Conservation (phyloP, 2,797 vertebrate species). For the Chrysocyon brachyurus region DNA sequence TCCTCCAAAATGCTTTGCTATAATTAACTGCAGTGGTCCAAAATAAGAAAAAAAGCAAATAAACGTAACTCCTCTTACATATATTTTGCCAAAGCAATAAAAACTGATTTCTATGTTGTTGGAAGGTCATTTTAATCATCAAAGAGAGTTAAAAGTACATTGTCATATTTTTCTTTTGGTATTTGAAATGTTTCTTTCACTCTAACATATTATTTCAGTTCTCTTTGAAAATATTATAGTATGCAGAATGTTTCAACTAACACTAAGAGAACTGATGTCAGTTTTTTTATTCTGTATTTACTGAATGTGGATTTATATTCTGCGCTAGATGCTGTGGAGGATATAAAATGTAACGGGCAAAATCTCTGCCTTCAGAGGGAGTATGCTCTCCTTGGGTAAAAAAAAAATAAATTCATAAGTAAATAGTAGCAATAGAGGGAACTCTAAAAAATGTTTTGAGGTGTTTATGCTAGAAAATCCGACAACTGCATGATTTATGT, state of each 20-base stretch:
- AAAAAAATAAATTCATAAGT: slow-evolving; percentile 5
- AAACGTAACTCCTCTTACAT: background rate
- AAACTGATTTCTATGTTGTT: slow-evolving; percentile 46
- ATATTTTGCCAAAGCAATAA: slow-evolving; percentile 18
- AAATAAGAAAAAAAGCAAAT: background rate
- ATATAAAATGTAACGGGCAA: background rate
- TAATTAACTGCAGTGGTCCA: slow-evolving; percentile 15
- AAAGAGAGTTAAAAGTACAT: slow-evolving; percentile 53
- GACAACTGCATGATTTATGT: slow-evolving; percentile 10
- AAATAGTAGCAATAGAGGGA: slow-evolving; percentile 34
- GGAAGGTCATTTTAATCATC: slow-evolving; percentile 4
- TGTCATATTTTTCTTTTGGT: slow-evolving; percentile 44
- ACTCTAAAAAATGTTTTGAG: background rate
- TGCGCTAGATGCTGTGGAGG: slow-evolving; percentile 26
- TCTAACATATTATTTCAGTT: slow-evolving; percentile 52
- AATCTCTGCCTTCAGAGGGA: slow-evolving; percentile 48
- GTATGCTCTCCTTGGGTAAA: background rate
- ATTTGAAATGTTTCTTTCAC: slow-evolving; percentile 23
- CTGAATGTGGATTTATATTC: background rate
- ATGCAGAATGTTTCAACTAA: background rate
- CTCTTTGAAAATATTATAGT: slow-evolving; percentile 38
- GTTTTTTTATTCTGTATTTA: slow-evolving; percentile 52
- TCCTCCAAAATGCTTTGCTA: slow-evolving; percentile 29
- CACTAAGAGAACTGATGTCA: background rate
- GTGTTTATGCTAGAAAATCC: slow-evolving; percentile 2